Evolutionary conservation across 1,140 invertebrate species (phyloP).

Genomic region (Temnothorax curvispinosus): DNA sequence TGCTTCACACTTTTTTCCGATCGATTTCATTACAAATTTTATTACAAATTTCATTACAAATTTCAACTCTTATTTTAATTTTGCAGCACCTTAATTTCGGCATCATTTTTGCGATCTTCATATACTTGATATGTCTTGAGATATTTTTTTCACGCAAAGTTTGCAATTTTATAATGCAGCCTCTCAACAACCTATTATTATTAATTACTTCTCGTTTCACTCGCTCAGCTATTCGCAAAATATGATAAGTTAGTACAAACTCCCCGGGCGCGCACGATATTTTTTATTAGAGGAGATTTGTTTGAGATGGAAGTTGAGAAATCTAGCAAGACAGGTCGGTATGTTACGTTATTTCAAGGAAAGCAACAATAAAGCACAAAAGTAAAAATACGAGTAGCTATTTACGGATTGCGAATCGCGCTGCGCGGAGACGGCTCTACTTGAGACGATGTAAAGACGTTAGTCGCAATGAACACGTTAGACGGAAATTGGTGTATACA

Average conservation of each 20-base stretch:
- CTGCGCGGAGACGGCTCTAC: slow-evolving; percentile 33
- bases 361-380: slow-evolving; percentile 65
- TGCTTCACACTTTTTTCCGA: slow-evolving; percentile 13
- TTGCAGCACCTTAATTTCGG: slow-evolving; percentile 56
- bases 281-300: slow-evolving; percentile 55
- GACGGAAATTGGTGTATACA: neutral
- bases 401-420: neutral
- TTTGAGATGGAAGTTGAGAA: slow-evolving; percentile 2
- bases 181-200: slow-evolving; percentile 9
- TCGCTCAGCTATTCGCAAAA: slow-evolving; percentile 74
- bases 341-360: slow-evolving; percentile 55
- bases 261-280: slow-evolving; percentile 58
- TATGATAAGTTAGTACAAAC: slow-evolving; percentile 74
- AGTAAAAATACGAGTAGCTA: slow-evolving; percentile 54
- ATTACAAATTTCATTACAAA: neutral
- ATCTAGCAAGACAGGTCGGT: slow-evolving; percentile 21
- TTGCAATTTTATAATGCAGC: neutral
- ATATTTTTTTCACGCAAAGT: neutral
- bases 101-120: slow-evolving; percentile 77
- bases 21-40: neutral
- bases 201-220: slow-evolving; percentile 72
- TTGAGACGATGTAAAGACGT: slow-evolving; percentile 48
- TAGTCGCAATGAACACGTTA: slow-evolving; percentile 13
- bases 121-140: slow-evolving; percentile 26
- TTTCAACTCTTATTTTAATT: slow-evolving; percentile 37